phyloP scores from a whole-genome alignment of 1,140 invertebrate genomes.

The Carposina sasakii region DNA sequence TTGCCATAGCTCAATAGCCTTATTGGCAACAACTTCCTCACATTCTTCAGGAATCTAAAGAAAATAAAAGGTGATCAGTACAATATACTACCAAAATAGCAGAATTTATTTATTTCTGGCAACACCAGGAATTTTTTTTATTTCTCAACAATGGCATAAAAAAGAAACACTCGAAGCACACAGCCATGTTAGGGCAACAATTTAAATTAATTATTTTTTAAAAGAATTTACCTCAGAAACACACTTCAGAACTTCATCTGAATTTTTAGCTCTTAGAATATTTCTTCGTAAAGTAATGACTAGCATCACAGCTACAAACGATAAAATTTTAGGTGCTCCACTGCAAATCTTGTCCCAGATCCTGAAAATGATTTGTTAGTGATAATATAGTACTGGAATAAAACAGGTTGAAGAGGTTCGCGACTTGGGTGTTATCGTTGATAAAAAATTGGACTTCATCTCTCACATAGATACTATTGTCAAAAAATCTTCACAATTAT shows the following conservation, averaged over 20 bases:
- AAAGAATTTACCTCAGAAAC: constrained; percentile 77
- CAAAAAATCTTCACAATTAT: too few species aligned
- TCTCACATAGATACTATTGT: too few species aligned
- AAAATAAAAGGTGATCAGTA: not conserved
- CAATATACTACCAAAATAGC: not conserved
- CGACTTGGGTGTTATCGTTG: too few species aligned
- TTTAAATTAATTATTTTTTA: too few species aligned
- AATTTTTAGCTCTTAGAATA: constrained; percentile 76
- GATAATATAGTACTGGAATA: too few species aligned
- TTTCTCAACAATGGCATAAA: not conserved
- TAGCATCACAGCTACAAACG: constrained; percentile 83
- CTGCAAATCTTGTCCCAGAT: constrained; percentile 92
- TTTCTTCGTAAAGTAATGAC: constrained; percentile 79
- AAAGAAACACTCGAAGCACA: too few species aligned
- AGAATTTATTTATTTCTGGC: constrained; percentile 5
- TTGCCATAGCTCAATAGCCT: constrained; percentile 86
- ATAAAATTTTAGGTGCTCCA: constrained; percentile 86
- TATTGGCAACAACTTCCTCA: constrained; percentile 83
- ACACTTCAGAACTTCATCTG: constrained; percentile 75
- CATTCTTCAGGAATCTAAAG: constrained; percentile 83
- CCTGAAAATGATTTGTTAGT: constrained; percentile 72
- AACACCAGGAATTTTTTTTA: constrained; percentile 11
- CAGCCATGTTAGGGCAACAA: not conserved
- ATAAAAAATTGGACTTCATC: too few species aligned
- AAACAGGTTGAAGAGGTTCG: too few species aligned